Conservation (phyloP, 2,888 invertebrate genomes). For the Lepeophtheirus nordmannii region DNA sequence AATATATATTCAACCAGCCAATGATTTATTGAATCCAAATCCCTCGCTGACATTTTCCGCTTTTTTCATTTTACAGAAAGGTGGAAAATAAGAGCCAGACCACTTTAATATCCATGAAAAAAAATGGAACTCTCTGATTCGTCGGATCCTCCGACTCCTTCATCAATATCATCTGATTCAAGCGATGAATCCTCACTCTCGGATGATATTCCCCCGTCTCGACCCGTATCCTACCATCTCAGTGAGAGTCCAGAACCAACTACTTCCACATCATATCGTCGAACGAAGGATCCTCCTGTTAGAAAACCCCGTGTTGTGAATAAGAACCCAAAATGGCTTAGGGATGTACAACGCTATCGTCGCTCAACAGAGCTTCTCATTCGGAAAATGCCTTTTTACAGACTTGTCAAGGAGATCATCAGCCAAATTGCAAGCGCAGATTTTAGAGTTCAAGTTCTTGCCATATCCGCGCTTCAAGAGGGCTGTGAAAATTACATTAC, state of each 20-base stretch:
- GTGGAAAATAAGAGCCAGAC: no score
- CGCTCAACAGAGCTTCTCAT: not conserved
- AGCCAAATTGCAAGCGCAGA: not conserved
- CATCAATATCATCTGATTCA: not conserved
- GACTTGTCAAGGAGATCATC: not conserved
- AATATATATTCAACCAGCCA: no score
- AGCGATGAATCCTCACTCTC: not conserved
- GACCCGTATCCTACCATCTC: not conserved
- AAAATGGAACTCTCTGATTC: not conserved
- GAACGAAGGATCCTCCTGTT: not conserved
- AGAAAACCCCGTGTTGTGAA: not conserved
- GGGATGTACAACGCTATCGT: not conserved
- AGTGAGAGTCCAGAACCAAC: not conserved
- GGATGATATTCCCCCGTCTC: no score
- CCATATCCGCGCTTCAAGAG: not conserved
- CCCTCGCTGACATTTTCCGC: no score
- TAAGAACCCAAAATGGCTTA: not conserved
- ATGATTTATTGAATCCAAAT: no score
- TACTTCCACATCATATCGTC: not conserved
- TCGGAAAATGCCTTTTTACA: not conserved
- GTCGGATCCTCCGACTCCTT: not conserved
- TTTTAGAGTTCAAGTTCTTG: not conserved
- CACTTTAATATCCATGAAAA: not conserved
- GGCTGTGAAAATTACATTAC: constrained; percentile 6
- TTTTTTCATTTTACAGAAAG: no score